Evolutionary conservation across 2,113 vertebrate species (phyloP).

Genomic region (Tachycineta bicolor): DNA sequence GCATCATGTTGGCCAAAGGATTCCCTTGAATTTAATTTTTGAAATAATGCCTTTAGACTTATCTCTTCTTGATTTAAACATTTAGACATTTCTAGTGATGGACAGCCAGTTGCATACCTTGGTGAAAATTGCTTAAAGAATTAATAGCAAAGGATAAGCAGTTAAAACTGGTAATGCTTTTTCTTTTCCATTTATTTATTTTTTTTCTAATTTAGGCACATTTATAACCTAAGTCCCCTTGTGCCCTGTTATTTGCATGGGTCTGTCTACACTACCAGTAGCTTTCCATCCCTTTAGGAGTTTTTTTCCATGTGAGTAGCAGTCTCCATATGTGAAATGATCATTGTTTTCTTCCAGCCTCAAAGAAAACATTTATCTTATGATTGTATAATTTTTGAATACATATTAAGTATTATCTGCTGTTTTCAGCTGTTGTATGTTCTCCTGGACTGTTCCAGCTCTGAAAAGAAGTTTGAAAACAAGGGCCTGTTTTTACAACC

Average conservation of each 20-base stretch:
- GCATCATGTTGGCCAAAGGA: not conserved
- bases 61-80: not conserved
- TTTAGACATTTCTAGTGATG: not conserved
- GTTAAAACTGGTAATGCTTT: not conserved
- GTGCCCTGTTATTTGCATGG: not conserved
- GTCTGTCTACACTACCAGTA: not conserved
- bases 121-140: not conserved
- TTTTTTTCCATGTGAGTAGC: not conserved
- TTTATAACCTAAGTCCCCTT: not conserved
- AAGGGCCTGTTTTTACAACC: conserved; percentile 68
- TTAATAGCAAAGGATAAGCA: not conserved
- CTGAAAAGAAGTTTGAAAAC: conserved; percentile 52
- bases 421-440: conserved; percentile 34
- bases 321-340: not conserved
- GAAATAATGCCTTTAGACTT: not conserved
- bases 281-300: conserved; percentile 5
- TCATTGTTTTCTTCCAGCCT: conserved; percentile 32
- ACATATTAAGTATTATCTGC: conserved; percentile 52
- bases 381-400: conserved; percentile 19
- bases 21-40: conserved; percentile 18
- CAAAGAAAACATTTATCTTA: conserved; percentile 52
- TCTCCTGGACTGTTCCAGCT: conserved; percentile 36
- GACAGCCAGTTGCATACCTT: not conserved
- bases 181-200: not conserved
- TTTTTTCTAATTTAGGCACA: not conserved